Evolutionary conservation across 2,888 invertebrate genomes (phyloP), one percentile per base, ranked within the genome.

Genomic region (Zhuqinia jingwanae): DNA sequence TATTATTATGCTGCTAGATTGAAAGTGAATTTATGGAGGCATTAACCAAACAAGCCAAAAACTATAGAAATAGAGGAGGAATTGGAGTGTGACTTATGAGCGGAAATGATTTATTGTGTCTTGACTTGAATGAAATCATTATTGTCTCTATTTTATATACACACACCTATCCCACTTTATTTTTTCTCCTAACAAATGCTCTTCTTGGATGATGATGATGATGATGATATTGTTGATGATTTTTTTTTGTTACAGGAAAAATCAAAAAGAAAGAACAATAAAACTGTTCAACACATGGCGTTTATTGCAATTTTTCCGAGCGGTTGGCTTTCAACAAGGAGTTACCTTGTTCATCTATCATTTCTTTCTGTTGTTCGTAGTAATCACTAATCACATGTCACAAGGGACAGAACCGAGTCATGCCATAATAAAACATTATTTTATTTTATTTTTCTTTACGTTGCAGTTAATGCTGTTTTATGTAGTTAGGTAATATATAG

Each of bases 1-100:
- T 45, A 1, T 27, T 27, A 2, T 27, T 70, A 15, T 47, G 30
- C 30, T 25, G 47, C 8, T 36, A 3, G 8, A 22, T 58, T 36
- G 58, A 76, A 76, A 58, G 56, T 13, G 22, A 76, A 76, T 76
- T 58, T 76, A 56, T 76, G 22, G 20, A 36, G 36, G 76, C 10
- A 30, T 17, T 30, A 53, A n/a, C 27, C 25, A 15, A 56, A 42
- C 15, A 30, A n/a, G 53, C 58, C 15, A 42, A n/a, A n/a, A n/a
- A 42, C 30, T 76, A 10, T 58, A 53, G 53, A 75, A 78, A 85
- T 8, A 36, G 36, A 78, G 63, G 22, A 79, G 73, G 85, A 85
- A 85, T 80, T 75, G 73, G 85, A 80, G 79, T 85, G 85, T 85
- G 80, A 85, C 85, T 85, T 85, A 85, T 80, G 80, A 85, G 80